Evolutionary conservation across 2,888 invertebrate genomes (phyloP).

Genomic region (Pachydiplax longipennis): DNA sequence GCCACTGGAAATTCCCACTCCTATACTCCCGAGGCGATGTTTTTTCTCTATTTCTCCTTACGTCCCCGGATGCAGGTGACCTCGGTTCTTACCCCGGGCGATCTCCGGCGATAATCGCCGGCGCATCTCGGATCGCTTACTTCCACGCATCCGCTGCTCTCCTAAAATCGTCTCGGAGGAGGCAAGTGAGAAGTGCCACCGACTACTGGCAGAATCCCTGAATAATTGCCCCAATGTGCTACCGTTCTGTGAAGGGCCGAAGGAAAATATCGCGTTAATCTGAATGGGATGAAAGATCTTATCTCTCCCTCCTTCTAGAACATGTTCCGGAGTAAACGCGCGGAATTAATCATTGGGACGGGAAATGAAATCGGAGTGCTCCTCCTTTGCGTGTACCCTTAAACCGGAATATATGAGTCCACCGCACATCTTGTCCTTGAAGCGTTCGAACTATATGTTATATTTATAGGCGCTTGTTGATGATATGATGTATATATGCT

Average conservation of each 20-base stretch:
- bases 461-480: background rate
- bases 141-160: background rate
- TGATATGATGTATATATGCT: background rate
- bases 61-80: background rate
- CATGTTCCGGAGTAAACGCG: background rate
- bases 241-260: conserved; percentile 23
- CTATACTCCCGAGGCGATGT: no score
- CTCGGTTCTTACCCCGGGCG: background rate
- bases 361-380: background rate
- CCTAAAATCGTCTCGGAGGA: conserved; percentile 15
- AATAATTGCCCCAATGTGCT: conserved; percentile 26
- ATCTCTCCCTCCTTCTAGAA: background rate
- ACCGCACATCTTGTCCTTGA: background rate
- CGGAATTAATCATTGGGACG: conserved; percentile 4
- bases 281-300: conserved; percentile 26
- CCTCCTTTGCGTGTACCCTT: background rate
- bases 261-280: conserved; percentile 2
- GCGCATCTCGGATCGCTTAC: conserved; percentile 1
- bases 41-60: no score
- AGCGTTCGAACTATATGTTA: background rate
- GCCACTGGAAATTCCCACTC: no score
- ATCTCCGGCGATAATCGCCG: conserved; percentile 18
- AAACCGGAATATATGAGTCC: background rate
- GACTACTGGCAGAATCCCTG: background rate
- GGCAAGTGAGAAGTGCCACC: background rate